Evolutionary conservation across 2,113 vertebrate genomes (phyloP).

Genomic region (Psammodynastes pulverulentus): DNA sequence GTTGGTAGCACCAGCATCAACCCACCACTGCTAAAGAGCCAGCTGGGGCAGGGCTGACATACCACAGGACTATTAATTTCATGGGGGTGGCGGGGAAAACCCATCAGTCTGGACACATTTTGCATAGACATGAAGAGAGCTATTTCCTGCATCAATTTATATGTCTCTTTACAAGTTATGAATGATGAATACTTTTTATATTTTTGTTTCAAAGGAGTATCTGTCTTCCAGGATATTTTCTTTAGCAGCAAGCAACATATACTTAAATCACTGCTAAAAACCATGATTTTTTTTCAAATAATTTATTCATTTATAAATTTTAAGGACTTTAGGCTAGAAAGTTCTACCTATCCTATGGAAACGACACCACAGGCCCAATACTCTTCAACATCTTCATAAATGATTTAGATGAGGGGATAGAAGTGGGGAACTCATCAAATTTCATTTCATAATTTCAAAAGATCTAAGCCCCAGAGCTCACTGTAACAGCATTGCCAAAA

Average conservation of each 20-base stretch:
- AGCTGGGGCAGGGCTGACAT: too few species aligned
- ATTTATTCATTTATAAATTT: background rate
- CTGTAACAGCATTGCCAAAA: too few species aligned
- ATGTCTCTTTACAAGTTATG: background rate
- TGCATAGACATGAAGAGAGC: background rate
- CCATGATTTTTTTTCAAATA: background rate
- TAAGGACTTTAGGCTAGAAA: background rate
- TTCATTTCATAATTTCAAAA: too few species aligned
- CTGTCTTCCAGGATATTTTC: background rate
- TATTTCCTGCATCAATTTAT: background rate
- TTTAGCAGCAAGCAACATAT: background rate
- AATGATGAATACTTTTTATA: background rate
- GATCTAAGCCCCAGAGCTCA: too few species aligned
- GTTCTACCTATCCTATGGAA: background rate
- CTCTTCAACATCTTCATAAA: too few species aligned
- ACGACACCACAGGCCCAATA: too few species aligned
- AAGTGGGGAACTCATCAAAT: too few species aligned
- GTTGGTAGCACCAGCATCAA: too few species aligned
- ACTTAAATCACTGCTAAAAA: background rate
- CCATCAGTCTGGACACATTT: background rate
- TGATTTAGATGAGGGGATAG: too few species aligned
- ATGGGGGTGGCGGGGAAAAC: background rate
- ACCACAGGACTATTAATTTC: background rate
- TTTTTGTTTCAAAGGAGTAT: background rate
- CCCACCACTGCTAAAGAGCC: too few species aligned